Evolutionary conservation across 1,140 invertebrate genomes (phyloP).

Genomic region (Venustaconcha ellipsiformis): DNA sequence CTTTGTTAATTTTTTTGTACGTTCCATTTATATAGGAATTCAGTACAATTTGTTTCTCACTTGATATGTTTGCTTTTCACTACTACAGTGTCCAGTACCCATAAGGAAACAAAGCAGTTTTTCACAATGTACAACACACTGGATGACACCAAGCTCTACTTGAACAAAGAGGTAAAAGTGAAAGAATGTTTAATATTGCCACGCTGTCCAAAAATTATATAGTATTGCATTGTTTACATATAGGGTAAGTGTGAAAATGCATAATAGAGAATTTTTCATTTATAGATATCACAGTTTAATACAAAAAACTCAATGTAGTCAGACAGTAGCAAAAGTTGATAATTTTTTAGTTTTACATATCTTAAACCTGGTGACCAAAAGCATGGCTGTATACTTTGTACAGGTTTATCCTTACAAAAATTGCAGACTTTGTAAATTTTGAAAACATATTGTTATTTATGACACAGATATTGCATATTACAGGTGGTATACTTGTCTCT

Average conservation of each 20-base stretch:
- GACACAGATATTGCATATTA: not conserved
- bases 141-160: constrained; percentile 92
- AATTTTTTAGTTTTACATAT: too few species aligned
- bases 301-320: not conserved
- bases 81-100: constrained; percentile 88
- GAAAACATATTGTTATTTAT: too few species aligned
- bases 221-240: not conserved
- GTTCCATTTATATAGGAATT: too few species aligned
- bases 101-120: constrained; percentile 97
- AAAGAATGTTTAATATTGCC: not conserved
- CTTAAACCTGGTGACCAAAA: too few species aligned
- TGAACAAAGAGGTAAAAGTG: constrained; percentile 86
- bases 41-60: too few species aligned
- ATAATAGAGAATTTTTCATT: constrained; percentile 3
- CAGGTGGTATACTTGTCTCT: not conserved
- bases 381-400: too few species aligned
- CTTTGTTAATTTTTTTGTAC: too few species aligned
- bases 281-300: constrained; percentile 7
- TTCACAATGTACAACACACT: constrained; percentile 96
- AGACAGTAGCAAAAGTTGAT: too few species aligned
- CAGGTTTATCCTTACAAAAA: too few species aligned
- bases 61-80: not conserved
- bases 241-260: not conserved
- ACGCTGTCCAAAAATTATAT: not conserved
- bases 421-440: too few species aligned